Percentiles rank a stretch among this genome's conserved stretches.
Evolutionary conservation across 1,140 invertebrate genomes (phyloP).

Genomic region (Drosophila orosa): DNA sequence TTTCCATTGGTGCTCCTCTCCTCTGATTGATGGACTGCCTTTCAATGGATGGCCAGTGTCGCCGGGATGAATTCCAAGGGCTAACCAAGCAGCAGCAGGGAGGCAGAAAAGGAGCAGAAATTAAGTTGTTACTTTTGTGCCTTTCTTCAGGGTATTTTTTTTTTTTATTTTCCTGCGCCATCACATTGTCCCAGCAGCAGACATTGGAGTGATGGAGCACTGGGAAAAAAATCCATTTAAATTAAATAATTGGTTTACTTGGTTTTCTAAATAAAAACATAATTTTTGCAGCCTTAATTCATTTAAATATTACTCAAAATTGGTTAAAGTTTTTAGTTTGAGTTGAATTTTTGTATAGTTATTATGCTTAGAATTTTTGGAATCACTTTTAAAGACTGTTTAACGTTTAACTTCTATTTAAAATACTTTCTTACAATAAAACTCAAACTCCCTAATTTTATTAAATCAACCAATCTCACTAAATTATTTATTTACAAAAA

Average conservation of each 20-base stretch:
- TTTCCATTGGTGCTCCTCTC: constrained; percentile 1
- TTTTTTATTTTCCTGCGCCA: constrained; percentile 26
- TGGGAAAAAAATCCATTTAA: neutral
- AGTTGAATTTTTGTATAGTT: neutral
- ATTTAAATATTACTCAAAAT: neutral
- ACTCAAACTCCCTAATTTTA: too few relatives aligned
- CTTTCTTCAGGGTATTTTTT: constrained; percentile 7
- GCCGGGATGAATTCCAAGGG: constrained; percentile 40
- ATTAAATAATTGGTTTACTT: too few relatives aligned
- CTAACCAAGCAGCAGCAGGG: constrained; percentile 36
- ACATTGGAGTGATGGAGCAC: constrained; percentile 30
- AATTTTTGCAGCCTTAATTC: too few relatives aligned
- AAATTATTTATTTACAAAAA: neutral
- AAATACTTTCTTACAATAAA: neutral
- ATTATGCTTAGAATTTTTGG: neutral
- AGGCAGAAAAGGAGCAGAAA: constrained; percentile 53
- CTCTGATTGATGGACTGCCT: constrained; percentile 48
- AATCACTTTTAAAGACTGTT: neutral
- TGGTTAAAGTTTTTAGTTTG: too few relatives aligned
- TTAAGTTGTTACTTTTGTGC: constrained; percentile 76
- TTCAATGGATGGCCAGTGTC: constrained; percentile 40
- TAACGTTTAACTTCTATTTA: neutral
- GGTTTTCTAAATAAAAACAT: neutral
- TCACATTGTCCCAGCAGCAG: constrained; percentile 44
- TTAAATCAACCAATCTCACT: too few relatives aligned